These are phyloP conservation scores for Phrynocephalus guinanensis DNA, from an alignment of 2,797 vertebrate genomes.

Conservation along the genomic window DNA sequence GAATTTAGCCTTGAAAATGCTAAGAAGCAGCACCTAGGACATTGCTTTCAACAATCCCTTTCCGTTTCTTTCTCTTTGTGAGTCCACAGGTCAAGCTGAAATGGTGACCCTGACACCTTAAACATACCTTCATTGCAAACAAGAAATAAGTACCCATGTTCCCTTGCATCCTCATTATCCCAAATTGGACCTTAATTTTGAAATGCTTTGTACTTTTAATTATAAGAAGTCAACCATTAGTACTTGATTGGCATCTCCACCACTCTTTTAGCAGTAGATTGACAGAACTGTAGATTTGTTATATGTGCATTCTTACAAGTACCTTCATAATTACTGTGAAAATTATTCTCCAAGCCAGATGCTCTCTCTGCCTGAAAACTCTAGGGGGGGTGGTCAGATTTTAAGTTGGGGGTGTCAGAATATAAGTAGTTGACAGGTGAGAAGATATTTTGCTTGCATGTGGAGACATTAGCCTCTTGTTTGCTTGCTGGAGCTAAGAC, in stretches of 20 bases:
- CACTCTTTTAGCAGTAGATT: neutral
- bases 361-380: neutral
- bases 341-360: neutral
- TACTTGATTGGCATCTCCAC: constrained; percentile 18
- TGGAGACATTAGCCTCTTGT: no score
- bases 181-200: constrained; percentile 22
- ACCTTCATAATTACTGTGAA: neutral
- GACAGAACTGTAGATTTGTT: neutral
- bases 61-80: neutral
- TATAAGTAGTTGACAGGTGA: neutral
- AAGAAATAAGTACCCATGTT: neutral
- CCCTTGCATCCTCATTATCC: neutral
- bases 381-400: neutral
- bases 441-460: neutral
- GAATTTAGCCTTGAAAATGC: neutral
- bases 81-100: neutral
- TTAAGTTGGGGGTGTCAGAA: neutral
- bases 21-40: neutral
- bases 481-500: neutral
- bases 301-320: neutral
- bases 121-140: neutral
- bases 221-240: neutral
- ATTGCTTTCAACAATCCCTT: neutral
- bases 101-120: rapidly evolving
- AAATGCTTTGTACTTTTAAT: neutral